Conservation (phyloP, 2,797 vertebrate species). For the Cyprinella venusta region DNA sequence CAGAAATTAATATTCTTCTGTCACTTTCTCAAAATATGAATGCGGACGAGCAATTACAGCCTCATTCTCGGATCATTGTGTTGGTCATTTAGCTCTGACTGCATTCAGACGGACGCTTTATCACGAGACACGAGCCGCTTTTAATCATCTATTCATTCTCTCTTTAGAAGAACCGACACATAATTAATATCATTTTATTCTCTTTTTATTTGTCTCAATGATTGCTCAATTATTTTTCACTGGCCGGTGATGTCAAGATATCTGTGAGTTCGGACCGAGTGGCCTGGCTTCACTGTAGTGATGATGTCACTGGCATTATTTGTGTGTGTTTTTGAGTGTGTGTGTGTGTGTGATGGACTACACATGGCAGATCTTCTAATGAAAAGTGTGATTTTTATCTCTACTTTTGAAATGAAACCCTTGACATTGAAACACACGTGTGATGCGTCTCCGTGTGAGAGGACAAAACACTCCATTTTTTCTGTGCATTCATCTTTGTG, state of each 20-base stretch:
- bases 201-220: slow-evolving; percentile 66
- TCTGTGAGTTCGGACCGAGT: not conserved
- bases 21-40: slow-evolving; percentile 69
- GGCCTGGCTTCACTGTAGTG: slow-evolving; percentile 29
- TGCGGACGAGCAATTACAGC: slow-evolving; percentile 69
- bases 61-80: slow-evolving; percentile 74
- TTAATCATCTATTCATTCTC: slow-evolving; percentile 76
- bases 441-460: not conserved
- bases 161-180: slow-evolving; percentile 65
- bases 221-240: slow-evolving; percentile 74
- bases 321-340: too few relatives aligned
- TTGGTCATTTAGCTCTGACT: slow-evolving; percentile 73
- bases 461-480: too few relatives aligned
- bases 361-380: not conserved
- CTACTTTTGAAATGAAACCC: not conserved
- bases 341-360: not conserved
- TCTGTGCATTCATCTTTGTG: not conserved
- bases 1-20: slow-evolving; percentile 68
- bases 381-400: not conserved
- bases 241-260: slow-evolving; percentile 59
- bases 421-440: not conserved
- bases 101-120: slow-evolving; percentile 56
- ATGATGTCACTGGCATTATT: not conserved
- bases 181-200: slow-evolving; percentile 66
- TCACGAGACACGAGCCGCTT: slow-evolving; percentile 61